Evolutionary conservation across 2,113 vertebrate species (phyloP).

Genomic region (Elephantulus edwardii): DNA sequence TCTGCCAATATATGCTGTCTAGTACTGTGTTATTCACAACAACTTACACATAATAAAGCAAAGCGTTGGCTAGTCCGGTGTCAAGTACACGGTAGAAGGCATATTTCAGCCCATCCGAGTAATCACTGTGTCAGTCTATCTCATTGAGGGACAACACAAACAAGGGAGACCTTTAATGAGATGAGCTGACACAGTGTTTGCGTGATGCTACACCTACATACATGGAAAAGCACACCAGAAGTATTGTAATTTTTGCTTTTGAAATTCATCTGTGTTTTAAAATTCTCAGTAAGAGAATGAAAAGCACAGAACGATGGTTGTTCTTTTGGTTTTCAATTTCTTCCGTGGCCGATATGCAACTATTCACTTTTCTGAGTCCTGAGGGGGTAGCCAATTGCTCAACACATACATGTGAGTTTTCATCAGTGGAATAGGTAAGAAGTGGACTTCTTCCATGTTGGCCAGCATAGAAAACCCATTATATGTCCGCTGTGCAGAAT

Average conservation of each 20-base stretch:
- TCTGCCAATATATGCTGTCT: background rate
- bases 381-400: too few species aligned
- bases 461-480: background rate
- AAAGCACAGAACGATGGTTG: background rate
- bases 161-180: too few species aligned
- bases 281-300: background rate
- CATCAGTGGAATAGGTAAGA: background rate
- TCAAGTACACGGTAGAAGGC: background rate
- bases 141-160: too few species aligned
- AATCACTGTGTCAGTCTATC: background rate
- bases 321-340: background rate
- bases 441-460: background rate
- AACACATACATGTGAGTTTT: too few species aligned
- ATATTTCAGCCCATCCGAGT: background rate
- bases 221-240: background rate
- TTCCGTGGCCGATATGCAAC: background rate
- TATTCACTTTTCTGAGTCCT: background rate
- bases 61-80: background rate
- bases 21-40: background rate
- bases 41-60: background rate
- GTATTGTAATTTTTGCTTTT: background rate
- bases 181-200: too few species aligned
- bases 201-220: background rate
- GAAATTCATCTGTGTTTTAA: background rate
- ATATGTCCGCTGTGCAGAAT: background rate